Conservation (phyloP, 1,140 invertebrate species). For the Drosophila trapezifrons region DNA sequence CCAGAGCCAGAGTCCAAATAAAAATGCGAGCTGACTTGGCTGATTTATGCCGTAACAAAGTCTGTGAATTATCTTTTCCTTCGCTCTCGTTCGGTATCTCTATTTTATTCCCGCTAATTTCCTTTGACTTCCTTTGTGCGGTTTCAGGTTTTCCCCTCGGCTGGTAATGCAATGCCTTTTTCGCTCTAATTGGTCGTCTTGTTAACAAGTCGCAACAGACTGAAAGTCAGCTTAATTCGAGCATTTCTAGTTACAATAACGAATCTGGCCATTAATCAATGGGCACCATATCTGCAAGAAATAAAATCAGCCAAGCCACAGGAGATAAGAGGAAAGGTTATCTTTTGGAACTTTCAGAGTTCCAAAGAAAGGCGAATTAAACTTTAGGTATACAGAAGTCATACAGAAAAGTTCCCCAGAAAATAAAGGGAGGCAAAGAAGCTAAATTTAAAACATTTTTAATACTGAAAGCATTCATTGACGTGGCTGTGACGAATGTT, state of each 20-base stretch:
- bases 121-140: background rate
- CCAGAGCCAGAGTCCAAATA: background rate
- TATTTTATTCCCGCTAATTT: constrained; percentile 1
- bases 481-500: background rate
- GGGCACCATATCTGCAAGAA: background rate
- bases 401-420: background rate
- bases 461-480: constrained; percentile 5
- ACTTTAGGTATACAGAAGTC: too few relatives aligned
- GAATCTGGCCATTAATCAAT: background rate
- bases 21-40: background rate
- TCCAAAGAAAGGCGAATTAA: background rate
- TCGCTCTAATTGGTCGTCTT: constrained; percentile 43
- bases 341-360: background rate
- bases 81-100: background rate
- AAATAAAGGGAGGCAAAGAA: background rate
- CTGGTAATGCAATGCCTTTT: constrained; percentile 50
- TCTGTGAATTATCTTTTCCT: background rate
- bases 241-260: background rate
- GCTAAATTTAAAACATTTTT: background rate
- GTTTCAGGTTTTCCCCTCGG: constrained; percentile 12
- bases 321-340: background rate
- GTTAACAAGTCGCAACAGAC: background rate
- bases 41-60: constrained; percentile 5
- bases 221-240: background rate
- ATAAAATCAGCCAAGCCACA: background rate